These are phyloP conservation scores for Myotis myotis DNA, from an alignment of 2,797 vertebrate genomes.

Conservation along the genomic window DNA sequence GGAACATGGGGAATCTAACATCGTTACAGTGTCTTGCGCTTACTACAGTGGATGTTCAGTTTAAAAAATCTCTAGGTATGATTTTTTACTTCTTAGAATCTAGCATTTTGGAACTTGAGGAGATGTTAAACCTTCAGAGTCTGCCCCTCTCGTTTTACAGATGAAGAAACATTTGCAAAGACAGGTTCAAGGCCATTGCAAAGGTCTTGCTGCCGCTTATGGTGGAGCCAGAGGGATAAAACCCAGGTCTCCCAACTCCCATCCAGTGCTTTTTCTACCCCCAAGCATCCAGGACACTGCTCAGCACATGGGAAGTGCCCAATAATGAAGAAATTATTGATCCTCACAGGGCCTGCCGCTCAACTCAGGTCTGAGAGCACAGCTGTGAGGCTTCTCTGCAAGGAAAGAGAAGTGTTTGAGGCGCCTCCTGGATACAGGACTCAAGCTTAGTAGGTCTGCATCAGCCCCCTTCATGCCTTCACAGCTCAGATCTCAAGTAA, in stretches of 20 bases:
- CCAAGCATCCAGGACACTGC: neutral
- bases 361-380: neutral
- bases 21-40: neutral
- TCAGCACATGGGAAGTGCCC: neutral
- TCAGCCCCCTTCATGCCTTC: neutral
- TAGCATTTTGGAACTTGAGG: neutral
- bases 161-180: neutral
- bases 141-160: neutral
- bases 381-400: neutral
- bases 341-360: neutral
- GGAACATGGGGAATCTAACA: neutral
- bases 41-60: neutral
- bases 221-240: neutral
- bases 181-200: neutral
- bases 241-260: neutral
- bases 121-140: neutral
- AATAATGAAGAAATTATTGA: neutral
- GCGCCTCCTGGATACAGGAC: neutral
- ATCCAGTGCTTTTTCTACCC: neutral
- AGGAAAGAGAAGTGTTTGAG: neutral
- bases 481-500: neutral
- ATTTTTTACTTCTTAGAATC: neutral
- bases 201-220: neutral
- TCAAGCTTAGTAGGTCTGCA: neutral
- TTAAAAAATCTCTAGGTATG: neutral